These are phyloP conservation scores for Grallaria varia DNA, from an alignment of 2,113 vertebrate genomes.

Conservation along the genomic window DNA sequence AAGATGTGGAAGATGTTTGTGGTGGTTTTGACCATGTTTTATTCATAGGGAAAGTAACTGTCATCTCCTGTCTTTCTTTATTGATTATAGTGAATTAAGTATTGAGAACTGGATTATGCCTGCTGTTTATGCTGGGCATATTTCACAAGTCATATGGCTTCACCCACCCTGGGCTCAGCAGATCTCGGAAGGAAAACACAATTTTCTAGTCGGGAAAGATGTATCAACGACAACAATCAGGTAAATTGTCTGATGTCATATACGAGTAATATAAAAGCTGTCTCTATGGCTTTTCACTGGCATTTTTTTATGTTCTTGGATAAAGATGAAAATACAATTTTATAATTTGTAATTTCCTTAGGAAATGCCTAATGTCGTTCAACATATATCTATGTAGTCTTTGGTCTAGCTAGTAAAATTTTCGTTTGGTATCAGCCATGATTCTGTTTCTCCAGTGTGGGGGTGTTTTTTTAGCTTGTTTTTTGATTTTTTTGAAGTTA, in stretches of 20 bases:
- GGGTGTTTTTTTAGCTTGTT: not conserved
- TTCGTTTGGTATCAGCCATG: not conserved
- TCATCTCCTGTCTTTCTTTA: not conserved
- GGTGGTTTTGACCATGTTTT: not conserved
- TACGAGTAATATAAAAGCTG: not conserved
- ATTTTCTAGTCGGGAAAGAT: conserved; percentile 88
- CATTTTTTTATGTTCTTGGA: not conserved
- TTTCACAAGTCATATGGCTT: conserved; percentile 90
- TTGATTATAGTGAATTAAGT: conserved; percentile 85
- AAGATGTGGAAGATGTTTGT: not conserved
- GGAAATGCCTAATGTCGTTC: not conserved
- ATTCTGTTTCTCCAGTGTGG: not conserved
- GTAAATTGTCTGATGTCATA: conserved; percentile 59
- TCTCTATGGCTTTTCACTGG: not conserved
- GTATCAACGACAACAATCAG: conserved; percentile 94
- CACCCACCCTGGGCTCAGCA: conserved; percentile 95
- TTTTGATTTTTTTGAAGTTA: not conserved
- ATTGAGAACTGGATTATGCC: conserved; percentile 99
- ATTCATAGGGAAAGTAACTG: not conserved
- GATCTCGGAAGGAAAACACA: conserved; percentile 89
- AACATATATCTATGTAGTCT: not conserved
- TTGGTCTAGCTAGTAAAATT: not conserved
- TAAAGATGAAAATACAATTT: not conserved
- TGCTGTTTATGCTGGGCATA: conserved; percentile 93
- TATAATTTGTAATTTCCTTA: not conserved